A percentile compares a stretch with the other conserved stretches of the same genome.
Conservation (phyloP, 2,888 invertebrate genomes). For the Chloroclysta siterata region DNA sequence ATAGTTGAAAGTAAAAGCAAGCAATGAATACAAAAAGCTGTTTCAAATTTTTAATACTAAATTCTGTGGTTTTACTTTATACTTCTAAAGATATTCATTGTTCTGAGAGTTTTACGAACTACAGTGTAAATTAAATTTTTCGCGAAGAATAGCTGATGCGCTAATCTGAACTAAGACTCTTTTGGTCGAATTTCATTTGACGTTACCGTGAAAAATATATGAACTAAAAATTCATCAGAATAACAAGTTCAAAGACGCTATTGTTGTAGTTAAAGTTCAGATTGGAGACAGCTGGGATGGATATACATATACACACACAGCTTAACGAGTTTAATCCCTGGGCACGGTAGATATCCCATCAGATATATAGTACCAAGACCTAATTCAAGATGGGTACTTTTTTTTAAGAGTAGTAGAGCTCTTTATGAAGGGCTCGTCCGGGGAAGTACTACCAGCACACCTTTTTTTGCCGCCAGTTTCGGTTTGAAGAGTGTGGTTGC, state of each 20-base stretch:
- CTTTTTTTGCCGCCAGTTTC: too few relatives aligned
- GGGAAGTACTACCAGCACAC: too few relatives aligned
- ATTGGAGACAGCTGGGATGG: not conserved
- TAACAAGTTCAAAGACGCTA: constrained; percentile 9
- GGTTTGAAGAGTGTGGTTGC: too few relatives aligned
- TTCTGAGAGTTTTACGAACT: constrained; percentile 1
- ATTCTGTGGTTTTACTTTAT: not conserved
- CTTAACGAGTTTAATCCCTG: too few relatives aligned
- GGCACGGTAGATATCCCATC: too few relatives aligned
- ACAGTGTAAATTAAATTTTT: constrained; percentile 4
- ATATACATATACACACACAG: too few relatives aligned
- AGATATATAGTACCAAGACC: too few relatives aligned
- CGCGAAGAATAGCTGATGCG: constrained; percentile 7
- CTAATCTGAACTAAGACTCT: constrained; percentile 11
- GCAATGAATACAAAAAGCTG: not conserved
- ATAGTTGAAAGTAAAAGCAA: too few relatives aligned
- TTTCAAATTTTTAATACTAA: not conserved
- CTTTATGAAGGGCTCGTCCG: too few relatives aligned
- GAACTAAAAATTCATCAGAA: constrained; percentile 19
- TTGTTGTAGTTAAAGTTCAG: not conserved
- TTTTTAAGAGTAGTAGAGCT: too few relatives aligned
- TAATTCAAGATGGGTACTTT: too few relatives aligned
- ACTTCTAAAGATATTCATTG: not conserved
- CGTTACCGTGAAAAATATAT: constrained; percentile 18
- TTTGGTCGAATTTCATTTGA: constrained; percentile 8